Conservation (phyloP, 1,140 invertebrate genomes). For the Ridgeia piscesae region DNA sequence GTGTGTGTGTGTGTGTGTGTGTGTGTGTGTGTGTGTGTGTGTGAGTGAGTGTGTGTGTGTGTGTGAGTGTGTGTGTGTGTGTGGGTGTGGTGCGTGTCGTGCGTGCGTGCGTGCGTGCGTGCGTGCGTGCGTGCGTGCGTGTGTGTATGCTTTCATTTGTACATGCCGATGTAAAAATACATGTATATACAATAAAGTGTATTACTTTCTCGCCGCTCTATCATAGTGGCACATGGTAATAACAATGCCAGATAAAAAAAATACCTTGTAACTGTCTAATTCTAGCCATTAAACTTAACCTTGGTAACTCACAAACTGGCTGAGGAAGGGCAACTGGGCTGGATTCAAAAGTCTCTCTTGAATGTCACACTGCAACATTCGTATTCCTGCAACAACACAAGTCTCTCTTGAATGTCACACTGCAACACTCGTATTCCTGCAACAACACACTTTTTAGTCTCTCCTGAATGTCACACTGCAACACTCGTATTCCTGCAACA, state of each 20-base stretch:
- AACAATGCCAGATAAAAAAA: neutral
- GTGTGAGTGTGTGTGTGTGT: neutral
- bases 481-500: no score
- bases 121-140: no score
- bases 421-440: no score
- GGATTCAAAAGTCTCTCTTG: slow-evolving; percentile 47
- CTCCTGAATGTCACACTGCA: no score
- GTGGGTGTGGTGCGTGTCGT: neutral
- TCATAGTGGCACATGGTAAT: neutral
- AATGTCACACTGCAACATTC: slow-evolving; percentile 48
- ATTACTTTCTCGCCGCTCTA: no score
- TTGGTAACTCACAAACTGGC: slow-evolving; percentile 33
- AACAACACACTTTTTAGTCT: no score
- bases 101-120: no score
- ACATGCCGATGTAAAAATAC: no score
- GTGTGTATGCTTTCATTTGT: no score
- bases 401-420: neutral
- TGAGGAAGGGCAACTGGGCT: slow-evolving; percentile 40
- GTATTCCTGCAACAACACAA: slow-evolving; percentile 24
- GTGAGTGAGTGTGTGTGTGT: neutral
- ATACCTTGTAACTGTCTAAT: neutral
- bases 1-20: no score
- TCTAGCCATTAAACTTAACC: neutral
- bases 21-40: no score
- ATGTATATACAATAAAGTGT: no score